Conservation (phyloP, 2,888 invertebrate species). For the Cataglyphis livida region DNA sequence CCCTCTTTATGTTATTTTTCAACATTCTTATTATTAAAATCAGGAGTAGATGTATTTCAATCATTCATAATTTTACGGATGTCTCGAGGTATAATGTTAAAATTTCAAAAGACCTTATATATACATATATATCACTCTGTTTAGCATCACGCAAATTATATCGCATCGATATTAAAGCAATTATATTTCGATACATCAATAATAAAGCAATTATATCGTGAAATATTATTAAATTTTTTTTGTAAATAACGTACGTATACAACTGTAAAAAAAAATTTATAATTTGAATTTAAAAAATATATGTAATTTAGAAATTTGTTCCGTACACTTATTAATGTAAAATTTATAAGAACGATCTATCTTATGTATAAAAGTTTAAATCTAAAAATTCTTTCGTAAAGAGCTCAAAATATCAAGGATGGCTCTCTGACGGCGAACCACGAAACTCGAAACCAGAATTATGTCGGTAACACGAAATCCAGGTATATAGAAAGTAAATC, state of each 20-base stretch:
- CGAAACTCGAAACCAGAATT: background rate
- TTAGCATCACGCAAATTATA: background rate
- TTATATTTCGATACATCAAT: background rate
- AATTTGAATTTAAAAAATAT: background rate
- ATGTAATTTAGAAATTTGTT: background rate
- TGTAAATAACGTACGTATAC: background rate
- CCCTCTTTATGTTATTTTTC: background rate
- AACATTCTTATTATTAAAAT: background rate
- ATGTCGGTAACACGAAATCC: constrained; percentile 33
- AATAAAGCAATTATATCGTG: background rate
- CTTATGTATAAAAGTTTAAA: background rate
- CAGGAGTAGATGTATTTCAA: background rate
- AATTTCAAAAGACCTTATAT: background rate
- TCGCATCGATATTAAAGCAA: background rate
- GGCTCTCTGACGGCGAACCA: constrained; percentile 22
- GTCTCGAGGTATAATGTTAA: background rate
- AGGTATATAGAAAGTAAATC: background rate
- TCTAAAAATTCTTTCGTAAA: background rate
- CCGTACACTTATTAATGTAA: background rate
- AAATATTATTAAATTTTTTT: background rate
- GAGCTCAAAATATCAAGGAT: background rate
- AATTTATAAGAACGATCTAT: background rate
- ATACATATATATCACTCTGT: background rate
- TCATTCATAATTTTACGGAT: background rate
- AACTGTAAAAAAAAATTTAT: background rate